phyloP scores from a whole-genome alignment of 1,140 invertebrate genomes.

The Euura saliciscinereae region DNA sequence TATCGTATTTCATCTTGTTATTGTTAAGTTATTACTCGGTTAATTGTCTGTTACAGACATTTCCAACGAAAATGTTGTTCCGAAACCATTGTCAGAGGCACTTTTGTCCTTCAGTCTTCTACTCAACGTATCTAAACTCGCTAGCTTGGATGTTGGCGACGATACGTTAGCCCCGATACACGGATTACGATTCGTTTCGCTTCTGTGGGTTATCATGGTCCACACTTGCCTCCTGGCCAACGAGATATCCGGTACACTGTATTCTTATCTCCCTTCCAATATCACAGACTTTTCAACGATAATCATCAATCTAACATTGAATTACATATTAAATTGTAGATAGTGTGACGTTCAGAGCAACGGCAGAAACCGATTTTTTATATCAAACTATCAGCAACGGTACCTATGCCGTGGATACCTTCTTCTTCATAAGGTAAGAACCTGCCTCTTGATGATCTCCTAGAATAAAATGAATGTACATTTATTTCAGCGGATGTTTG shows the following conservation, averaged over 20 bases:
- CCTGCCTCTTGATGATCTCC: not conserved
- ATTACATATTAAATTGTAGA: slow-evolving; percentile 35
- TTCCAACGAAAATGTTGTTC: slow-evolving; percentile 30
- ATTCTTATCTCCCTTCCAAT: slow-evolving; percentile 6
- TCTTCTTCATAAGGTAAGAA: slow-evolving; percentile 58
- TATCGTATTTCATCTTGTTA: not conserved
- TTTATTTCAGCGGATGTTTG: slow-evolving; percentile 48
- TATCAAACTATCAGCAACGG: slow-evolving; percentile 54
- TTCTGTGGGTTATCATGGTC: slow-evolving; percentile 54
- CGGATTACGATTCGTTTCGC: slow-evolving; percentile 50
- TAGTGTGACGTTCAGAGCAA: slow-evolving; percentile 41
- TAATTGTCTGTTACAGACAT: slow-evolving; percentile 29
- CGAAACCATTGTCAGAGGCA: slow-evolving; percentile 39
- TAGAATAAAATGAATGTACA: slow-evolving; percentile 14
- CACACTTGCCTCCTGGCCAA: slow-evolving; percentile 51
- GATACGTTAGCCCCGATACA: slow-evolving; percentile 55
- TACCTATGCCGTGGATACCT: slow-evolving; percentile 54
- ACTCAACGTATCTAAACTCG: slow-evolving; percentile 41
- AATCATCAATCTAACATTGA: too few species aligned
- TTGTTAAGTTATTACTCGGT: slow-evolving; percentile 11
- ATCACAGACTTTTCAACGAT: not conserved
- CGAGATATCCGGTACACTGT: slow-evolving; percentile 46
- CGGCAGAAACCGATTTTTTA: slow-evolving; percentile 47
- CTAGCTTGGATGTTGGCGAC: slow-evolving; percentile 39
- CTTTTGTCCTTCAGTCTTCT: slow-evolving; percentile 44